Base-by-base conservation (phyloP, 2,113 vertebrate species). In the Rhea pennata region DNA sequence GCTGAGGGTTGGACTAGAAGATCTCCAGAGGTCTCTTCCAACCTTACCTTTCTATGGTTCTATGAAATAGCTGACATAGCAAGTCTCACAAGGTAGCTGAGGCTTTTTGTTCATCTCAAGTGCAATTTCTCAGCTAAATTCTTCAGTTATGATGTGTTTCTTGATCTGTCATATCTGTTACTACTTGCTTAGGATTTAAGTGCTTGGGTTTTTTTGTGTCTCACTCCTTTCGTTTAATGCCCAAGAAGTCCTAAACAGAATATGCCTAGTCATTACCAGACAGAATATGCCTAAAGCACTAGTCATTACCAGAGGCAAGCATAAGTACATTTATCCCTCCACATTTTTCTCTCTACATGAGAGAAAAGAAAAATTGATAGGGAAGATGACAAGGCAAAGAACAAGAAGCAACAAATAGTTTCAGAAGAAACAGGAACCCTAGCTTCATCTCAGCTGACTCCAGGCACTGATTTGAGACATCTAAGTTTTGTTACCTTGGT, bases 71-170 rank as follows among this genome's bases (percentile, higher is more conserved):
- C 29, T 88, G 56, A 71, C 56, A 71, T 51, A 92, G 29, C 84
- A 70, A 62, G 23, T 90, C 44, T 85, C 64, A 27, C 3, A 46
- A 78, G 51, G 51, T 86, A 46, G 59, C 51, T 54, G 54, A 66
- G 40, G 20, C 75, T 88, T 91, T 93, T 90, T 88, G 36, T 83
- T 90, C 59, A 88, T 88, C 65, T 81, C 22, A 84, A 80, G 31
- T 86, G 54, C 51, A 94, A 58, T 53, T 88, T 79, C 23, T 93
- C 64, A 76, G 58, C 67, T 93, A 65, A 80, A 54, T 67, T 92
- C 36, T 78, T 85, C 73, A 91, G 33, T 53, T 74, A 27, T 50
- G 33, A 21, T 94, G 82, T 79, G 17, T 58, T 89, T 58, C 33
- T 87, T 15, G 5, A 44, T 83, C 85, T 92, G 42, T 24, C 7